These are phyloP conservation scores for Dicaeum eximium DNA, from an alignment of 2,113 vertebrate species.

Conservation along the genomic window DNA sequence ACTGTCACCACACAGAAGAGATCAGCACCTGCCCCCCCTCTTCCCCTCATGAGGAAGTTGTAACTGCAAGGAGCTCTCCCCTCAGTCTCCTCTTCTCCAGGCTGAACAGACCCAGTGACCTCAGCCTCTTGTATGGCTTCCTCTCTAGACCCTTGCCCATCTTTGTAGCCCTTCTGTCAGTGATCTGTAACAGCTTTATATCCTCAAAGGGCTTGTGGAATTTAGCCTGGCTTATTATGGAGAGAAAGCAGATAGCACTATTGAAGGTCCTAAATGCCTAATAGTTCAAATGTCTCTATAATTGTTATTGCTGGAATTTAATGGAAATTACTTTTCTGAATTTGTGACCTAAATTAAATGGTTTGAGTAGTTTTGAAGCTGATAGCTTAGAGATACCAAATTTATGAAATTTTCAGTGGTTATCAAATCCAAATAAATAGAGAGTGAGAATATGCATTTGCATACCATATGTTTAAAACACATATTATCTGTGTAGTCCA, in stretches of 20 bases:
- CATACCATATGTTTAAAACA: neutral
- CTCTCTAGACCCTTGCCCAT: neutral
- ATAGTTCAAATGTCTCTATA: neutral
- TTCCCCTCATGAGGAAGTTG: neutral
- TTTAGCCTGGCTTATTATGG: neutral
- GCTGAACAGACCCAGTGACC: neutral
- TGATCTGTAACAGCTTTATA: neutral
- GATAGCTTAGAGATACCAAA: neutral
- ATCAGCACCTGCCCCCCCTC: neutral
- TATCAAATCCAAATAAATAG: neutral
- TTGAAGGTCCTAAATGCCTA: too few species aligned
- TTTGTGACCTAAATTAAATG: neutral
- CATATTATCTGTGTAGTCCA: neutral
- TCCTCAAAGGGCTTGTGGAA: neutral
- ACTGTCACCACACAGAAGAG: neutral
- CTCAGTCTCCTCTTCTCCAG: neutral
- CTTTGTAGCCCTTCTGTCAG: neutral
- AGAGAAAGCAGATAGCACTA: neutral
- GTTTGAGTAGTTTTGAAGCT: neutral
- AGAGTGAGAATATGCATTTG: rapidly evolving
- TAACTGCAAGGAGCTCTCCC: neutral
- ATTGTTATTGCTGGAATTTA: neutral
- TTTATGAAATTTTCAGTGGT: neutral
- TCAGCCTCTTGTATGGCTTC: neutral
- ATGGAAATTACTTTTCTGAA: neutral